Evolutionary conservation across 2,113 vertebrate species (phyloP).

Genomic region (Genyomyrus donnyi): DNA sequence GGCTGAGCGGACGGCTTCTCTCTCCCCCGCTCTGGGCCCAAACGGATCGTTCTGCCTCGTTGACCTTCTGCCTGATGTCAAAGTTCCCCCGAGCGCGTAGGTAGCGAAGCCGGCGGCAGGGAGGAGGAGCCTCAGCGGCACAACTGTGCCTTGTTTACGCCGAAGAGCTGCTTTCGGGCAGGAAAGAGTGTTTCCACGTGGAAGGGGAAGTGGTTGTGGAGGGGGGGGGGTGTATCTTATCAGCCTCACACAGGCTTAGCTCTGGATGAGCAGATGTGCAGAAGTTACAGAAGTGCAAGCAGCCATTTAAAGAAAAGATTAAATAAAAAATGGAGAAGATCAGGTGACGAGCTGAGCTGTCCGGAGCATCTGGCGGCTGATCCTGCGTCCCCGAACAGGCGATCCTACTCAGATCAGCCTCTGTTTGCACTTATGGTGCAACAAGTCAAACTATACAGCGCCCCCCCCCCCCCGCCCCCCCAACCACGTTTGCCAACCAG

Average conservation of each 20-base stretch:
- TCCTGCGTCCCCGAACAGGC: not conserved
- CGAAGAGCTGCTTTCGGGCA: not conserved
- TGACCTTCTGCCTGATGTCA: conserved; percentile 41
- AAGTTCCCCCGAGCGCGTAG: conserved; percentile 45
- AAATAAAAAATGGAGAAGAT: not conserved
- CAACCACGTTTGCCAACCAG: conserved; percentile 38
- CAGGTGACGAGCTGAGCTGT: not conserved
- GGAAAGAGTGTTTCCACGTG: conserved; percentile 25
- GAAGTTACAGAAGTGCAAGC: not conserved
- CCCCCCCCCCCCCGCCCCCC: not conserved
- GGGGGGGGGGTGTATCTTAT: not conserved
- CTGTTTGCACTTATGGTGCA: not conserved
- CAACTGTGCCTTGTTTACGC: conserved; percentile 11
- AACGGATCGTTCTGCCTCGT: conserved; percentile 2
- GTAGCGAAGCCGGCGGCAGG: conserved; percentile 21
- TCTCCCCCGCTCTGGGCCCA: not conserved
- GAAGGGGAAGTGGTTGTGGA: not conserved
- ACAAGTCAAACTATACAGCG: not conserved
- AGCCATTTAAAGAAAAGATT: not conserved
- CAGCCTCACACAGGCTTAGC: not conserved
- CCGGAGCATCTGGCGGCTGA: not conserved
- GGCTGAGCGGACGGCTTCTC: conserved; percentile 12
- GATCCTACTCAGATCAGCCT: not conserved
- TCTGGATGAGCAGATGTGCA: not conserved
- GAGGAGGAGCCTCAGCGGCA: not conserved